Evolutionary conservation across 1,140 invertebrate species (phyloP).

Genomic region (Dreissena rostriformis): DNA sequence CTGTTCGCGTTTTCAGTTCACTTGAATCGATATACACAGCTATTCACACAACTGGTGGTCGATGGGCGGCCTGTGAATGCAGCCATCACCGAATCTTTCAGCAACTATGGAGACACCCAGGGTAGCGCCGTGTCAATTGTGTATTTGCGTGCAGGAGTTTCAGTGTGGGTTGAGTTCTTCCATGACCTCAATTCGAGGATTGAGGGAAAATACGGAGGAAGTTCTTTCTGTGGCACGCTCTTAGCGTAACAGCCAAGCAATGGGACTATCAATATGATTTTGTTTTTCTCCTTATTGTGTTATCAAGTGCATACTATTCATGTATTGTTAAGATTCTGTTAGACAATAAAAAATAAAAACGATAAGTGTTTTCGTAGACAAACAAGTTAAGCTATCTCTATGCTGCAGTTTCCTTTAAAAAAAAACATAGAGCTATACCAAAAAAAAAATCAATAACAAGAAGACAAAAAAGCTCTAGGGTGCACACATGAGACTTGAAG

Average conservation of each 20-base stretch:
- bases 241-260: neutral
- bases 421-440: no score
- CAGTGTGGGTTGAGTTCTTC: slow-evolving; percentile 2
- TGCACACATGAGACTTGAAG: no score
- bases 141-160: neutral
- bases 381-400: no score
- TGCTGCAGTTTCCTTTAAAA: no score
- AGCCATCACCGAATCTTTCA: neutral
- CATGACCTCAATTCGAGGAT: neutral
- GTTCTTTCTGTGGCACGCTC: neutral
- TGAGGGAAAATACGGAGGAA: slow-evolving; percentile 19
- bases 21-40: neutral
- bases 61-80: neutral
- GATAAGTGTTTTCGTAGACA: neutral
- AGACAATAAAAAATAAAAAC: neutral
- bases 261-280: neutral
- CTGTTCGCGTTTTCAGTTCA: slow-evolving; percentile 8
- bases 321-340: neutral
- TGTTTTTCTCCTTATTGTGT: neutral
- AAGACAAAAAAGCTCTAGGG: no score
- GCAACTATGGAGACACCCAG: neutral
- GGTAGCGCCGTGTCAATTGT: neutral
- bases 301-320: neutral
- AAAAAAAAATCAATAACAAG: no score
- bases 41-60: neutral